phyloP scores from a whole-genome alignment of 2,113 vertebrate species.

The Antechinus stuartii region DNA sequence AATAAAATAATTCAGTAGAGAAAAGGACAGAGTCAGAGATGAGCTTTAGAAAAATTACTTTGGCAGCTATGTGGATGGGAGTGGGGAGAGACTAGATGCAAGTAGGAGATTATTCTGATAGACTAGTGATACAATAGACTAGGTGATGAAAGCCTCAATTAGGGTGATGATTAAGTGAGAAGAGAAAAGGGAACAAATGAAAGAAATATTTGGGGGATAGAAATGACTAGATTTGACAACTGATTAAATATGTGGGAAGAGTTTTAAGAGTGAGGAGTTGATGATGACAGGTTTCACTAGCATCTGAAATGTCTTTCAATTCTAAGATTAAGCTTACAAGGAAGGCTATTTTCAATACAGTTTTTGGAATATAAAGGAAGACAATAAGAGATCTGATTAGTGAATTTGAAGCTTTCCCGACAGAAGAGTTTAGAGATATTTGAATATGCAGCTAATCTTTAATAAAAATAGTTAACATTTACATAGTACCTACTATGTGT shows the following conservation, averaged over 20 bases:
- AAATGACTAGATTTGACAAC: neutral
- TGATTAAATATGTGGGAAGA: neutral
- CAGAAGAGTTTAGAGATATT: neutral
- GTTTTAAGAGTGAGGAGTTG: neutral
- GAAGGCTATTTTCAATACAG: neutral
- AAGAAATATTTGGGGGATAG: neutral
- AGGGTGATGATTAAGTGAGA: neutral
- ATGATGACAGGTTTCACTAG: neutral
- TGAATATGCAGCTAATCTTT: neutral
- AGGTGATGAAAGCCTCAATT: neutral
- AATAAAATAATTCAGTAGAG: neutral
- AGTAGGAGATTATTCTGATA: neutral
- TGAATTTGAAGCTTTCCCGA: neutral
- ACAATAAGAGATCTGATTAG: neutral
- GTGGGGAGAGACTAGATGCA: neutral
- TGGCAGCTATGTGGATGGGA: neutral
- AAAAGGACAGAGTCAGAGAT: neutral
- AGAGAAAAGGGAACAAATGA: neutral
- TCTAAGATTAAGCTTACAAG: neutral
- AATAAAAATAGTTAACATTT: neutral
- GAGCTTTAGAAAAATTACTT: neutral
- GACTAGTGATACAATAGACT: neutral
- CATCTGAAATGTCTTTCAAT: neutral
- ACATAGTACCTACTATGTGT: neutral
- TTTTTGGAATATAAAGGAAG: neutral